Evolutionary conservation across 2,888 invertebrate genomes (phyloP), one percentile per base, ranked within the genome.

Genomic region (Toxonevra muliebris): DNA sequence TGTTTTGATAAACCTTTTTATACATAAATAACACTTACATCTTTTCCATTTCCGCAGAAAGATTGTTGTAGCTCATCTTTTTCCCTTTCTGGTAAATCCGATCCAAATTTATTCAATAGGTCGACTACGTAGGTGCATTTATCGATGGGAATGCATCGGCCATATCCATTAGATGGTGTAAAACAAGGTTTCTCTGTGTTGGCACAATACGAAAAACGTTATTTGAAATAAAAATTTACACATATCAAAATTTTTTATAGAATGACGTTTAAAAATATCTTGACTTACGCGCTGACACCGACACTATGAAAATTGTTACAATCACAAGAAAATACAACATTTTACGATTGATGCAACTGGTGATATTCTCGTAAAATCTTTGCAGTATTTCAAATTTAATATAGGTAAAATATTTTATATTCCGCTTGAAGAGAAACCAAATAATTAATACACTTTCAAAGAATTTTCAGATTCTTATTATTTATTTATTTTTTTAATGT

Each of bases 161-260:
- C 74, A 48, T 62, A 57, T 17, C 60, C 68, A 13, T 45, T 19
- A 15, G 43, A 30, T 17, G 74, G 73, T 50, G 74, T 74, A 15
- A 10, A 61, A 50, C 74, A 74, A 0, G 70, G 41, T 42, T 69
- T 30, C 30, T 74, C 74, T 74, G 59, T 40, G 61, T 64, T 41
- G 3, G 48, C 2, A n/a, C 17, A n/a, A 48, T 2, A 48, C 13
- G 15, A 48, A 48, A 48, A 48, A n/a, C 13, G 4, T n/a, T 48
- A 48, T n/a, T 48, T 4, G 8, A 8, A n/a, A 48, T 48, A 48
- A 48, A 11, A 48, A 48, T n/a, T 48, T 13, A 7, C 15, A 2
- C 50, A 48, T 48, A 48, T 48, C 4, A 45, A 45, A 11, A 45
- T 48, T 48, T 48, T 7, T 4, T 30, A 4, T 30, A 30, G 30